A percentile compares a stretch with the other conserved stretches of the same genome.
Conservation (phyloP, 1,140 invertebrate species). For the Atopsyche davidsoni region DNA sequence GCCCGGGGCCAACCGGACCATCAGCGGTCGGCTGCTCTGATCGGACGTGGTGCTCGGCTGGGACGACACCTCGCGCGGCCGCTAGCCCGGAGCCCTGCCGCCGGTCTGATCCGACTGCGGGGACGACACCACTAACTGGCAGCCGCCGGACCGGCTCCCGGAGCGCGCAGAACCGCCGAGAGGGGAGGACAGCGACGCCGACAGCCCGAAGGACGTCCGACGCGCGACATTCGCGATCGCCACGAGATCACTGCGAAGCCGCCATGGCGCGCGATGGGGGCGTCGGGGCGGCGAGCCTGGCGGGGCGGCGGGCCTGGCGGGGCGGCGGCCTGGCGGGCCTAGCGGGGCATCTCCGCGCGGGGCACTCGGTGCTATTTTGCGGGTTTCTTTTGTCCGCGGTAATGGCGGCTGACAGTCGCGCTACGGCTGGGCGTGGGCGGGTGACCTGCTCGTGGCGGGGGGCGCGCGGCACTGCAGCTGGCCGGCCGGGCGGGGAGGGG, state of each 20-base stretch:
- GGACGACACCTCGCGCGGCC: conserved; percentile 17
- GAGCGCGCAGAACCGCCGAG: conserved; percentile 10
- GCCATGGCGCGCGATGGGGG: conserved; percentile 8
- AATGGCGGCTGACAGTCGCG: too few relatives aligned
- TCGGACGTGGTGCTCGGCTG: conserved; percentile 38
- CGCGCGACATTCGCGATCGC: neutral
- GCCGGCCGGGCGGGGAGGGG: conserved; percentile 1
- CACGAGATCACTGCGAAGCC: neutral
- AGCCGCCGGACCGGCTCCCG: conserved; percentile 14
- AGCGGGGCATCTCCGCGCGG: too few relatives aligned
- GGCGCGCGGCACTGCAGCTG: conserved; percentile 21
- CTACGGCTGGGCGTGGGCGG: neutral
- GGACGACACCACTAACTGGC: conserved; percentile 18
- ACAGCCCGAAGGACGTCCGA: conserved; percentile 1
- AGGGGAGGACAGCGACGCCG: neutral
- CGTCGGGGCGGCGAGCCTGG: neutral
- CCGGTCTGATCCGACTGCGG: conserved; percentile 1
- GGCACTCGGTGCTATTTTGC: too few relatives aligned
- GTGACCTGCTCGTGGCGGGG: neutral
- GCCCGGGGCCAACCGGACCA: conserved; percentile 37
- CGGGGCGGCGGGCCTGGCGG: conserved; percentile 8
- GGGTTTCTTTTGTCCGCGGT: too few relatives aligned
- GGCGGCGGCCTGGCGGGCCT: conserved; percentile 15
- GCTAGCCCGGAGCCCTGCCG: conserved; percentile 10
- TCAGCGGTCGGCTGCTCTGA: conserved; percentile 42